These are phyloP conservation scores for Acrocyrtus sp. DNA, from an alignment of 2,888 invertebrate genomes.

Conservation along the genomic window DNA sequence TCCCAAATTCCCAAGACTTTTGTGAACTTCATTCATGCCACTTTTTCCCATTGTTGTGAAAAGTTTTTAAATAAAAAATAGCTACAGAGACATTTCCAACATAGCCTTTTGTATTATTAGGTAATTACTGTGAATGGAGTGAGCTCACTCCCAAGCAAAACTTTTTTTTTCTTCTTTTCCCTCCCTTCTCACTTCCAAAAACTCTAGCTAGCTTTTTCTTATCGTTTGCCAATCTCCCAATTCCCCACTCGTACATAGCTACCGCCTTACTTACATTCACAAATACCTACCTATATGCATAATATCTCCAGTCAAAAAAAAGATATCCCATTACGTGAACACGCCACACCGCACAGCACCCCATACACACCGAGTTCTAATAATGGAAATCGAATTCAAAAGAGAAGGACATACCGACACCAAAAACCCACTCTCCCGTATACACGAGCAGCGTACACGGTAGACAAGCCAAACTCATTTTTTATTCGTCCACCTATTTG, in stretches of 20 bases:
- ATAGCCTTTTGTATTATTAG: background rate
- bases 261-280: background rate
- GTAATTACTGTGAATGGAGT: background rate
- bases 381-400: background rate
- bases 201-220: background rate
- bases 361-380: background rate
- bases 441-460: too few relatives aligned
- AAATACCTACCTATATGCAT: too few relatives aligned
- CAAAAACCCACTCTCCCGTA: too few relatives aligned
- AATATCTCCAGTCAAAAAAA: too few relatives aligned
- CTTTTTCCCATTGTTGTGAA: background rate
- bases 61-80: background rate
- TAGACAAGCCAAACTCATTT: slow-evolving; percentile 16
- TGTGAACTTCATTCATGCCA: background rate
- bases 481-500: slow-evolving; percentile 29
- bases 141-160: too few relatives aligned
- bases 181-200: too few relatives aligned
- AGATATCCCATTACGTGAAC: too few relatives aligned
- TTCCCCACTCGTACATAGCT: too few relatives aligned
- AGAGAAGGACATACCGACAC: background rate
- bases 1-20: too few relatives aligned
- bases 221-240: background rate
- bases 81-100: background rate
- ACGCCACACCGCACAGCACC: background rate
- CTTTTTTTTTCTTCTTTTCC: too few relatives aligned